These are phyloP conservation scores for Erethizon dorsatum DNA, from an alignment of 2,797 vertebrate species.

Conservation along the genomic window DNA sequence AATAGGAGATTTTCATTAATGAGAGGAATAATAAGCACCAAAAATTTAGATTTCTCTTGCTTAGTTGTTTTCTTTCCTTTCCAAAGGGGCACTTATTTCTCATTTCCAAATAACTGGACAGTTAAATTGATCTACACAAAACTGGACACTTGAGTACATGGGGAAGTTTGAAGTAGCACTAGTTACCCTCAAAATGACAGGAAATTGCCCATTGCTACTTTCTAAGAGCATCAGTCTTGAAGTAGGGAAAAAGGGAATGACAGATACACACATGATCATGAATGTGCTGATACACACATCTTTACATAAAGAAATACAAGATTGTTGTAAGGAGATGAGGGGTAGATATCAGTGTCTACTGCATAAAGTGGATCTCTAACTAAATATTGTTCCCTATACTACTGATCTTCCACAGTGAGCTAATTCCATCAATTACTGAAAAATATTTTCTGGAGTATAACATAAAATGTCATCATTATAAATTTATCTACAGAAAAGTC, in stretches of 20 bases:
- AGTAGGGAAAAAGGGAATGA: not conserved
- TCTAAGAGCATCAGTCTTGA: not conserved
- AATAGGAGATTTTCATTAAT: conserved; percentile 72
- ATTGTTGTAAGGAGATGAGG: not conserved
- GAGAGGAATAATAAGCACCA: conserved; percentile 23
- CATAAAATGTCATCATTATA: not conserved
- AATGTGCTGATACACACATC: too few relatives aligned
- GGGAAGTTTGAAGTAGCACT: not conserved
- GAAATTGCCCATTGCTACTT: not conserved
- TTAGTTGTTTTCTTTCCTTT: conserved; percentile 39
- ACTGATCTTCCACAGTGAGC: not conserved
- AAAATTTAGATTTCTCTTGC: conserved; percentile 26
- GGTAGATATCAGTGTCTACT: not conserved
- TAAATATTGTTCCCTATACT: not conserved
- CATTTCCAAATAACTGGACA: conserved; percentile 29
- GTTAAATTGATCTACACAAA: conserved; percentile 10
- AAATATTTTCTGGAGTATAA: not conserved
- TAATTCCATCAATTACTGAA: not conserved
- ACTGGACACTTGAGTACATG: not conserved
- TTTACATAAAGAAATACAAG: fast-evolving
- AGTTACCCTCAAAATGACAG: not conserved
- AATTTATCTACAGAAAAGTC: not conserved
- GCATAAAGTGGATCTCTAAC: not conserved
- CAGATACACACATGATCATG: not conserved
- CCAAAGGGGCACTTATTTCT: not conserved